These are phyloP conservation scores for Chaetophractus vellerosus DNA, from an alignment of 2,797 vertebrate species.

Conservation along the genomic window DNA sequence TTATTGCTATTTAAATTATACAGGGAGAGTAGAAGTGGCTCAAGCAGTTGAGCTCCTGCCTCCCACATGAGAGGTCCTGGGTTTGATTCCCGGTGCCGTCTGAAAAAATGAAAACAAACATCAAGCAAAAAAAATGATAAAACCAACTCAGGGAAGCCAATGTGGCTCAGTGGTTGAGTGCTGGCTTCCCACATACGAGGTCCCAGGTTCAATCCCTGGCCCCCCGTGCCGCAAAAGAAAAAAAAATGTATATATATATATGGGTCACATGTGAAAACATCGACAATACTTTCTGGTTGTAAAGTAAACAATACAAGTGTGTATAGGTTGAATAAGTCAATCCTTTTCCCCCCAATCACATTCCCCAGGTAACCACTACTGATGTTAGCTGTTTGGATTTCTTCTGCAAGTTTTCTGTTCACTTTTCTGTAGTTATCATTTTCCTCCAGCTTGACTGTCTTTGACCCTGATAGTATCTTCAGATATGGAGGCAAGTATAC, in stretches of 20 bases:
- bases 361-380: background rate
- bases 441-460: background rate
- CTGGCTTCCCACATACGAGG: no score
- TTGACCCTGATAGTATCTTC: background rate
- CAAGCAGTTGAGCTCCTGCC: no score
- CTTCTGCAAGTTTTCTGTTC: background rate
- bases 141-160: no score
- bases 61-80: no score
- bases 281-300: background rate
- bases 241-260: no score
- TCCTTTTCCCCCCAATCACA: background rate
- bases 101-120: no score
- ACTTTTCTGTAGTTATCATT: background rate
- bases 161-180: no score
- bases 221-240: no score
- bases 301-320: background rate
- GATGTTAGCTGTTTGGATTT: background rate
- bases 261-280: background rate
- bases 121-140: no score
- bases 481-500: background rate
- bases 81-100: no score
- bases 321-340: background rate
- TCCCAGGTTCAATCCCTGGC: no score
- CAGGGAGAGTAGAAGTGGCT: no score
- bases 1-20: background rate